phyloP scores from a whole-genome alignment of 2,113 vertebrate genomes.

The Heptranchias perlo region DNA sequence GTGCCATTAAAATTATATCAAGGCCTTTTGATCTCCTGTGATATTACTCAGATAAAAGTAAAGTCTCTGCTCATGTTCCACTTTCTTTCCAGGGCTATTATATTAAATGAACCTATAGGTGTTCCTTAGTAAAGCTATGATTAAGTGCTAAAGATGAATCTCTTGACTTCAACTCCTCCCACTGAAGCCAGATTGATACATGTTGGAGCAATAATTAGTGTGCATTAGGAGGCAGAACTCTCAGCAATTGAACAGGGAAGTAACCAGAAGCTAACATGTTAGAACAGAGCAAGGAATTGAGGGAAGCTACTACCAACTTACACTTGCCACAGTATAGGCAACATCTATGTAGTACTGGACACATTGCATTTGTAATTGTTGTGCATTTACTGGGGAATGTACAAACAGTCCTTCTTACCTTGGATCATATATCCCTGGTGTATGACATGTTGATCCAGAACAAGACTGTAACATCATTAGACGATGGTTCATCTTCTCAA shows the following conservation, averaged over 20 bases:
- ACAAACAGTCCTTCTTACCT: constrained; percentile 53
- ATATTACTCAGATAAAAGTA: no score
- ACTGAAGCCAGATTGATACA: not conserved
- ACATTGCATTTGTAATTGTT: no score
- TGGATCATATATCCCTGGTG: constrained; percentile 77
- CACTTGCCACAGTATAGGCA: not conserved
- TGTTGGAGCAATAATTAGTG: not conserved
- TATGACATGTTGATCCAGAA: constrained; percentile 73
- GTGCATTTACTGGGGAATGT: not conserved
- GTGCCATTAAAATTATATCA: no score
- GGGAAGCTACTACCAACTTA: not conserved
- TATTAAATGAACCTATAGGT: no score
- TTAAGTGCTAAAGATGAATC: no score
- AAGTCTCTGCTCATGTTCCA: no score
- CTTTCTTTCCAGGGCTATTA: no score
- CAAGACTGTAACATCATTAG: constrained; percentile 98
- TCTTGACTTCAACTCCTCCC: no score
- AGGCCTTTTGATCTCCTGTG: no score
- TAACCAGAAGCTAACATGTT: not conserved
- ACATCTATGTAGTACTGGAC: not conserved
- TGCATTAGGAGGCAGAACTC: no score
- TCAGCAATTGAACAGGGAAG: no score
- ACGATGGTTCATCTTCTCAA: constrained; percentile 96
- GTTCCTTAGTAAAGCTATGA: no score
- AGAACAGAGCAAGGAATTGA: not conserved